A percentile compares a stretch with the other conserved stretches of the same genome.
Evolutionary conservation across 2,888 invertebrate species (phyloP).

Genomic region (Drosophila mimica): DNA sequence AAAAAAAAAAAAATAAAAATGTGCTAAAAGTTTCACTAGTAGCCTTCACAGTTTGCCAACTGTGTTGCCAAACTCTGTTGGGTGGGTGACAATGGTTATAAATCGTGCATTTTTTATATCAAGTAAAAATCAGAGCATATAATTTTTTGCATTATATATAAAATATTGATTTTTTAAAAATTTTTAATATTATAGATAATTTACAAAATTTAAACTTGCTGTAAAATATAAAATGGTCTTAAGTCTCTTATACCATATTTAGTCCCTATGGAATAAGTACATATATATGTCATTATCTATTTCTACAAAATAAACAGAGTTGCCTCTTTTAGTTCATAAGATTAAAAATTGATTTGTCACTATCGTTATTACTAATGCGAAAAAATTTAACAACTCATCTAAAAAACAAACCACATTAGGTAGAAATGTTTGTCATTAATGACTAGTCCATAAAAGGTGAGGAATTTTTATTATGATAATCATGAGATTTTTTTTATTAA

Average conservation of each 20-base stretch:
- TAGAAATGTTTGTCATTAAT: not conserved
- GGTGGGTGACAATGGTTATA: not conserved
- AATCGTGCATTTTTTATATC: not conserved
- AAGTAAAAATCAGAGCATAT: not conserved
- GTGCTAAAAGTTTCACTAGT: constrained; percentile 9
- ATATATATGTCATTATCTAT: not conserved
- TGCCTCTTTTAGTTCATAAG: not conserved
- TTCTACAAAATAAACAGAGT: not conserved
- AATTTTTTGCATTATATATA: not conserved
- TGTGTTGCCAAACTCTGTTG: not conserved
- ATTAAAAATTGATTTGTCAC: not conserved
- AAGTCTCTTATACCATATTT: no score
- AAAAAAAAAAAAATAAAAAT: constrained; percentile 8
- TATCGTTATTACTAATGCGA: not conserved
- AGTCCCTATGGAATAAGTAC: not conserved
- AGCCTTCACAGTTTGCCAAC: not conserved
- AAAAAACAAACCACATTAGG: not conserved
- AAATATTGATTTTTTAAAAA: not conserved
- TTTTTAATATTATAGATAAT: not conserved
- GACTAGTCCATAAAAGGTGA: not conserved
- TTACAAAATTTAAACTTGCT: not conserved
- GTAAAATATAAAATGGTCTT: not conserved
- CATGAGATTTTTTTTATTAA: not conserved
- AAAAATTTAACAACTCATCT: not conserved
- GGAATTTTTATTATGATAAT: not conserved